phyloP scores from a whole-genome alignment of 2,113 vertebrate genomes.

The Hydrochoerus hydrochaeris region DNA sequence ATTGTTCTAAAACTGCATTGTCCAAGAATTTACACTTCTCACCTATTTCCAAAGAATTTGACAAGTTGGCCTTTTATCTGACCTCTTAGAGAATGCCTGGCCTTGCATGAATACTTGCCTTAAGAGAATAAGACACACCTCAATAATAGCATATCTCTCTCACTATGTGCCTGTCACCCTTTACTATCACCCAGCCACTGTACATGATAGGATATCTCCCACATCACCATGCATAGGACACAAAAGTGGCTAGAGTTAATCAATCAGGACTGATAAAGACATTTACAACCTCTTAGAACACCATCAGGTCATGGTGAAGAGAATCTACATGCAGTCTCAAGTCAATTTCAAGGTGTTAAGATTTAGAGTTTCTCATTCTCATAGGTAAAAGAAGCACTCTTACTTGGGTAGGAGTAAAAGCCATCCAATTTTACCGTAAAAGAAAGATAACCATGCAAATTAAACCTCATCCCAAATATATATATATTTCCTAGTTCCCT shows the following conservation, averaged over 20 bases:
- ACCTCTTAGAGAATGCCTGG: not conserved
- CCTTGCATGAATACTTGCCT: not conserved
- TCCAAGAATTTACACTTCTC: not conserved
- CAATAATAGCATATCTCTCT: not conserved
- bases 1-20: not conserved
- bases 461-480: not conserved
- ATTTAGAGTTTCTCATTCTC: not conserved
- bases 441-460: not conserved
- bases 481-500: not conserved
- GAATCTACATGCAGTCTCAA: not conserved
- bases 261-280: not conserved
- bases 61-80: not conserved
- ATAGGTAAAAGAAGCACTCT: not conserved
- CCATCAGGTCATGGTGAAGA: not conserved
- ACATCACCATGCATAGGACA: constrained; percentile 24
- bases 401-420: not conserved
- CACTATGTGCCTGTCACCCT: not conserved
- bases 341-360: not conserved
- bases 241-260: not conserved
- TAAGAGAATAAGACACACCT: not conserved
- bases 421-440: not conserved
- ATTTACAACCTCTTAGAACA: not conserved
- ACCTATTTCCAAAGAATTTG: not conserved
- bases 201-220: not conserved
- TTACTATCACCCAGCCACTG: not conserved